Evolutionary conservation across 2,888 invertebrate genomes (phyloP).

Genomic region (Troides oblongomaculatus): DNA sequence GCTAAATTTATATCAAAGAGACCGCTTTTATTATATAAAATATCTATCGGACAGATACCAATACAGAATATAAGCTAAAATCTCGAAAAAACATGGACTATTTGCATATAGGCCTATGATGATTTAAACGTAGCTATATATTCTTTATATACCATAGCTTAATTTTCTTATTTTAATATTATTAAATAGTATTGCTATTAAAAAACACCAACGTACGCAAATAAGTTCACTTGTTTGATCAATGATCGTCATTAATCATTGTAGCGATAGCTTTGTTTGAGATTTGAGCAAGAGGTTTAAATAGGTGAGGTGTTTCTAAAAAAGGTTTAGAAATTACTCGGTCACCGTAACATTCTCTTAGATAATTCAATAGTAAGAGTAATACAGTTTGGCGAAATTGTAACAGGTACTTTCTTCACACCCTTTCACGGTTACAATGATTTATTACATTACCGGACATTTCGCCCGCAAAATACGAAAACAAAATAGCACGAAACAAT

Average conservation of each 20-base stretch:
- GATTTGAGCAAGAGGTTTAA: conserved; percentile 10
- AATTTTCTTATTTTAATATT: no score
- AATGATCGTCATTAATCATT: conserved; percentile 11
- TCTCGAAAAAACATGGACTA: no score
- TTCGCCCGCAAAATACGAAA: conserved; percentile 58
- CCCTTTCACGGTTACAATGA: conserved; percentile 45
- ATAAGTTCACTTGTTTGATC: conserved; percentile 1
- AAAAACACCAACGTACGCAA: no score
- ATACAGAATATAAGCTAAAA: no score
- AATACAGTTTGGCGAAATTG: conserved; percentile 54
- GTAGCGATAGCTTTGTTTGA: conserved; percentile 20
- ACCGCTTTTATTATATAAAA: no score
- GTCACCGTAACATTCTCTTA: conserved; percentile 27
- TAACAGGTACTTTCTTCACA: conserved; percentile 64
- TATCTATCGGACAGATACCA: no score
- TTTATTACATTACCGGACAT: conserved; percentile 59
- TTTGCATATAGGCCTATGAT: no score
- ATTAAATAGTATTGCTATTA: no score
- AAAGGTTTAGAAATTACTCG: conserved; percentile 10
- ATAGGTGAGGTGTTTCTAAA: neutral
- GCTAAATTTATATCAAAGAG: no score
- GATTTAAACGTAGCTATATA: no score
- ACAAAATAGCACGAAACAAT: conserved; percentile 46
- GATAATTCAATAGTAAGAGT: conserved; percentile 1
- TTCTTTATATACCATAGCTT: no score